phyloP scores from a whole-genome alignment of 2,888 invertebrate species.

The Drosophila mercatorum region DNA sequence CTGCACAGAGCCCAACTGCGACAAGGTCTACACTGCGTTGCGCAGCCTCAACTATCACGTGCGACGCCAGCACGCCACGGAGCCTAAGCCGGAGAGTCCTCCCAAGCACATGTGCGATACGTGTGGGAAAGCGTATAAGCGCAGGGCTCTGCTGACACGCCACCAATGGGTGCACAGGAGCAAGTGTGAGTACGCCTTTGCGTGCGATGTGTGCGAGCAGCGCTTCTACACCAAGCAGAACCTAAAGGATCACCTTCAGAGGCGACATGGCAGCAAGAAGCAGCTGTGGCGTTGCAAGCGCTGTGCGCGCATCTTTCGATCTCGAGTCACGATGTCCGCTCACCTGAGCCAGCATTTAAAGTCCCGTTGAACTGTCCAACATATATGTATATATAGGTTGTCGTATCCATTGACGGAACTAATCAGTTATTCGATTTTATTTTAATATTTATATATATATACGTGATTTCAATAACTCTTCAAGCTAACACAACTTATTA shows the following conservation, averaged over 20 bases:
- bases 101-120: conserved; percentile 65
- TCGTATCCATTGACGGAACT: conserved; percentile 28
- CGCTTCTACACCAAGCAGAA: conserved; percentile 68
- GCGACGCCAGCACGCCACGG: conserved; percentile 28
- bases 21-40: conserved; percentile 59
- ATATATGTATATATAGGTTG: background rate
- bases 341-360: conserved; percentile 67
- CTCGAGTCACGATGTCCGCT: conserved; percentile 50
- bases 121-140: conserved; percentile 75
- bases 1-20: conserved; percentile 43
- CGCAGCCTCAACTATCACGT: conserved; percentile 68
- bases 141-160: conserved; percentile 57
- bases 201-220: conserved; percentile 42
- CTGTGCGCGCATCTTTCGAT: conserved; percentile 72
- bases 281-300: conserved; percentile 65
- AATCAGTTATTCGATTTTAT: conserved; percentile 67
- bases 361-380: background rate
- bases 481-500: conserved; percentile 70
- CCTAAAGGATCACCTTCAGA: conserved; percentile 68
- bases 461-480: conserved; percentile 68
- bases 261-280: conserved; percentile 63
- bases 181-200: conserved; percentile 34
- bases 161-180: conserved; percentile 55
- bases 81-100: background rate
- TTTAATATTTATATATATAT: conserved; percentile 46